A percentile compares a stretch with the other conserved stretches of the same genome.
phyloP scores from a whole-genome alignment of 2,113 vertebrate species.

The Microtus ochrogaster region DNA sequence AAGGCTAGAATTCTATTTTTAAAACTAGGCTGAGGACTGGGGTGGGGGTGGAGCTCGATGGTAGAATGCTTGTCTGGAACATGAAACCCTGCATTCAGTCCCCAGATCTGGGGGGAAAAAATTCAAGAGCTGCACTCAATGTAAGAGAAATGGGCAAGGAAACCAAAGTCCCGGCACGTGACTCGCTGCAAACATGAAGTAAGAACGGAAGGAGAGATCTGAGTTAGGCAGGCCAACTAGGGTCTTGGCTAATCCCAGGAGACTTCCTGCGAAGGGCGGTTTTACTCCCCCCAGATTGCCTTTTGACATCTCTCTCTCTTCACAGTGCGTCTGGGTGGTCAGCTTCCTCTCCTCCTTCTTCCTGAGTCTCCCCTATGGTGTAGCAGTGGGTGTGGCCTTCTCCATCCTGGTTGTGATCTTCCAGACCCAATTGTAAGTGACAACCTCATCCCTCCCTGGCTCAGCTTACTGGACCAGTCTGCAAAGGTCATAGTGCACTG shows the following conservation, averaged over 20 bases:
- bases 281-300: slow-evolving; percentile 41
- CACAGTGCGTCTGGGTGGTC: slow-evolving; percentile 94
- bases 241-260: not conserved
- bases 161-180: not conserved
- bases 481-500: not conserved
- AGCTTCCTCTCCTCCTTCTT: slow-evolving; percentile 95
- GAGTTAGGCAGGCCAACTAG: not conserved
- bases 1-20: not conserved
- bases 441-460: slow-evolving; percentile 38
- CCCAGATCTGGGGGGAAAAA: accelerated
- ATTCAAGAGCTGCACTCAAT: not conserved
- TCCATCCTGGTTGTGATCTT: slow-evolving; percentile 95
- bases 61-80: not conserved
- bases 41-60: not conserved
- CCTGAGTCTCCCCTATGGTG: slow-evolving; percentile 94
- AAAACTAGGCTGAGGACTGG: not conserved
- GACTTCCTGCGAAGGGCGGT: slow-evolving; percentile 4
- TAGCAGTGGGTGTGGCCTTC: slow-evolving; percentile 93
- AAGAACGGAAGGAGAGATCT: not conserved
- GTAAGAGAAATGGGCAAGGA: not conserved
- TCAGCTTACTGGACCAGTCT: not conserved
- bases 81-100: not conserved
- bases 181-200: not conserved
- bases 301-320: slow-evolving; percentile 67
- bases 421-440: slow-evolving; percentile 96